Evolutionary conservation across 2,113 vertebrate genomes (phyloP).

Genomic region (Cygnus buccinator): DNA sequence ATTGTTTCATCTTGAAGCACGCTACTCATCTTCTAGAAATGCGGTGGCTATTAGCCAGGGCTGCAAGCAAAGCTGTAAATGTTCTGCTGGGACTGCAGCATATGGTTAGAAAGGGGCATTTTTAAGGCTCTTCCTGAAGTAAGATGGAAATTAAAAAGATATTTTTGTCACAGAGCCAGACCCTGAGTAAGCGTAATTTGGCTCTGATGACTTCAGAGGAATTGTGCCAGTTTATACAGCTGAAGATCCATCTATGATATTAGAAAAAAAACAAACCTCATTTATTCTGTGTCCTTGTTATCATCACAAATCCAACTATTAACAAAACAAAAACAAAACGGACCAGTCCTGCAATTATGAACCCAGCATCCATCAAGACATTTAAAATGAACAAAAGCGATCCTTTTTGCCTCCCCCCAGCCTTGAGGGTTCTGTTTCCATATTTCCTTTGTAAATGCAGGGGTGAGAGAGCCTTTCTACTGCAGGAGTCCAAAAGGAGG

Average conservation of each 20-base stretch:
- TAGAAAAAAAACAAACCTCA: conserved; percentile 26
- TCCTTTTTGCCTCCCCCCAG: not conserved
- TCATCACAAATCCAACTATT: not conserved
- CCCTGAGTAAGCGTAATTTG: conserved; percentile 43
- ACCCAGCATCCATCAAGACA: not conserved
- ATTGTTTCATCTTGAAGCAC: not conserved
- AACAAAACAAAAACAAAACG: not conserved
- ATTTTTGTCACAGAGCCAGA: conserved; percentile 57
- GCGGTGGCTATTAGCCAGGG: conserved; percentile 10
- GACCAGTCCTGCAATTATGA: not conserved
- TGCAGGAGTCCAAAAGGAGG: not conserved
- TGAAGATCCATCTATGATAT: conserved; percentile 42
- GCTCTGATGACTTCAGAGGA: not conserved
- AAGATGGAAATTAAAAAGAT: conserved; percentile 54
- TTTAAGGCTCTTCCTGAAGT: conserved; percentile 40
- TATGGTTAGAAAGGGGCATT: conserved; percentile 9
- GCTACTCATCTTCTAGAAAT: not conserved
- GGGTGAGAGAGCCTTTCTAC: not conserved
- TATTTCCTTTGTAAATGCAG: not conserved
- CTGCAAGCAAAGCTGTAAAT: not conserved
- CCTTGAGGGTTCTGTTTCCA: not conserved
- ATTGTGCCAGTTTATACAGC: conserved; percentile 29
- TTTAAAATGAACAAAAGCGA: not conserved
- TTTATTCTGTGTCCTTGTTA: conserved; percentile 44
- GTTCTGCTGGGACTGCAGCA: conserved; percentile 19